phyloP scores from a whole-genome alignment of 2,113 vertebrate species.

The Canis aureus region DNA sequence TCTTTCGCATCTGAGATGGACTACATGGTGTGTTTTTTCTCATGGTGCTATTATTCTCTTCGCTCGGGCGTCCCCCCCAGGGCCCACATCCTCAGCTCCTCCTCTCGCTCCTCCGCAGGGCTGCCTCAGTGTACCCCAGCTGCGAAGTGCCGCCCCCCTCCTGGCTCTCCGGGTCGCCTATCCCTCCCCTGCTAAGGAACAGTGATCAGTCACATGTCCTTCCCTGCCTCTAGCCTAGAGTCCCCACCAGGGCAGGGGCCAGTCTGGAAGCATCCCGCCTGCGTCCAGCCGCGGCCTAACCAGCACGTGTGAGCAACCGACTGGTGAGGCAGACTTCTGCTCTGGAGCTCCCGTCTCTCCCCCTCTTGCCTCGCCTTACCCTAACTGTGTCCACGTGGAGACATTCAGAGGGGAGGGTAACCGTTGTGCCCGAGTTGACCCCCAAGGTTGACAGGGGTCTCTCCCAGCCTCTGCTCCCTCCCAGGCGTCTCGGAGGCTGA shows the following conservation, averaged over 20 bases:
- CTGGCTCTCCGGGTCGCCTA: not conserved
- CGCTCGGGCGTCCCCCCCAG: accelerated
- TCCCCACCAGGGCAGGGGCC: not conserved
- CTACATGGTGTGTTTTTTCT: not conserved
- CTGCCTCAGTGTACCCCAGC: not conserved
- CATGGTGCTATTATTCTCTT: not conserved
- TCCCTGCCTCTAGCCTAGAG: not conserved
- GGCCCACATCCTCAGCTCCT: not conserved
- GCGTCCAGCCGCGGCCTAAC: not conserved
- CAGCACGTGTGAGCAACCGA: not conserved
- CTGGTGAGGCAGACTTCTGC: not conserved
- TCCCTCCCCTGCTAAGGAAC: not conserved
- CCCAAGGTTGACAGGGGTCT: not conserved
- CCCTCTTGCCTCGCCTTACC: not conserved
- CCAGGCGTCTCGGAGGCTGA: not conserved
- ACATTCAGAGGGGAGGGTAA: not conserved
- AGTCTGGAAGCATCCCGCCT: too few relatives aligned
- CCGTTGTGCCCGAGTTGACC: not conserved
- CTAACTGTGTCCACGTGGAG: not conserved
- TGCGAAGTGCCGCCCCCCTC: not conserved
- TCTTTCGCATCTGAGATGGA: not conserved
- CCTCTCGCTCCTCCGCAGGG: not conserved
- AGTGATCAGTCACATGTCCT: not conserved
- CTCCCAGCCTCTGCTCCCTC: too few relatives aligned
- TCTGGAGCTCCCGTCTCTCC: not conserved